Base-by-base conservation (phyloP, 2,888 invertebrate species). In the Andrena hattorfiana region DNA sequence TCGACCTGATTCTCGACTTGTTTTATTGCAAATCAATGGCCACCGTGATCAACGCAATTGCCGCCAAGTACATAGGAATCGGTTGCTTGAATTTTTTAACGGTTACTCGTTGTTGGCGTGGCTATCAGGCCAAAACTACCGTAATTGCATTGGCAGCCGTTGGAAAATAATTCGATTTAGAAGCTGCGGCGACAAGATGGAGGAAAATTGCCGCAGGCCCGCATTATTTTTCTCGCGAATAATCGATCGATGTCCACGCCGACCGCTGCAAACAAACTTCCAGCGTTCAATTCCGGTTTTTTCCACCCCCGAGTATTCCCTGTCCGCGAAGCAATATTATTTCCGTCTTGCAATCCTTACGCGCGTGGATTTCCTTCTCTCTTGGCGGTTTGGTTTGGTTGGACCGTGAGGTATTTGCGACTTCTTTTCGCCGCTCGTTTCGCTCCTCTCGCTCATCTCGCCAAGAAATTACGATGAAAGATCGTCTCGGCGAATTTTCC, bases 251-350 rank as follows among this genome's bases (percentile, higher is more conserved):
- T 23, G 35, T 48, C 54, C 51, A 20, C 23, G 7, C 8, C 56
- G 28, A n/a, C 35, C 59, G 13, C 32, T 16, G 66, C 66, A 62
- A 80, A 63, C 70, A 76, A 73, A 30, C 59, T 54, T 23, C 42
- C 35, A 20, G 48, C 54, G 74, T 70, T 74, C 70, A 67, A 74
- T 82, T 74, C 62, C 63, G 56, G 60, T 62, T 80, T 79, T 48
- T 64, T 63, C 48, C 62, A 48, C 62, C 23, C 56, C n/a, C 49
- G 20, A 35, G 49, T 49, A 30, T 63, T 49, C 56, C 51, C 60
- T 6, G 59, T 10, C 64, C 54, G 1, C 13, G 10, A 26, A 73
- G 42, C 23, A 35, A 64, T 64, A 64, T 72, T 64, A 26, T 54
- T 72, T 64, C 54, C 70, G 70, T 32, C 59, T 32, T 23, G 35